phyloP scores from a whole-genome alignment of 2,797 vertebrate genomes.

The Prunella strophiata region DNA sequence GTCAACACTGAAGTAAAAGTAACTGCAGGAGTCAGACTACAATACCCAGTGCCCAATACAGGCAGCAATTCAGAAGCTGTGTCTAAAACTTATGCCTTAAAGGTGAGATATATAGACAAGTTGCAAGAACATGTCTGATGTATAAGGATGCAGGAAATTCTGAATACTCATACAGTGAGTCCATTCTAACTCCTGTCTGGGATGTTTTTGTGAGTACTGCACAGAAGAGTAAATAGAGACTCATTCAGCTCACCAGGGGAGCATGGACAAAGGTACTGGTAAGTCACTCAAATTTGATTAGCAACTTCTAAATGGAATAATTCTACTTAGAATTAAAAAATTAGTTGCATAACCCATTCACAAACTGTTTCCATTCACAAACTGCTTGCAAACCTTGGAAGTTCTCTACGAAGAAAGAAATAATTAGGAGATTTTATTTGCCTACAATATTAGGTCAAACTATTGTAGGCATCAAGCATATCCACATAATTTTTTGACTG shows the following conservation, averaged over 20 bases:
- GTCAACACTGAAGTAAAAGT: accelerated
- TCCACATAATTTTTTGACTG: neutral
- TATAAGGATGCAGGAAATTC: neutral
- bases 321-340: conserved; percentile 8
- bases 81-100: neutral
- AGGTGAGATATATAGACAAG: neutral
- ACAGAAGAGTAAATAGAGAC: neutral
- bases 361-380: neutral
- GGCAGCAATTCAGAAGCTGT: neutral
- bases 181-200: neutral
- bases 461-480: neutral
- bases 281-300: neutral
- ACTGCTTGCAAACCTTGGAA: neutral
- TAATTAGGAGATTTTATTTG: conserved; percentile 1
- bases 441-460: neutral
- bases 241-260: neutral
- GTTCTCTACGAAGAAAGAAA: neutral
- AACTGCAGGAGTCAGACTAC: neutral
- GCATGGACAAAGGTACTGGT: neutral
- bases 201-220: neutral
- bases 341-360: neutral
- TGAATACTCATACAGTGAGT: neutral
- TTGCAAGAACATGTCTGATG: neutral
- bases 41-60: neutral
- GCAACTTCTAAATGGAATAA: neutral